Evolutionary conservation across 2,888 invertebrate genomes (phyloP).

Genomic region (Drosophila sordidula): DNA sequence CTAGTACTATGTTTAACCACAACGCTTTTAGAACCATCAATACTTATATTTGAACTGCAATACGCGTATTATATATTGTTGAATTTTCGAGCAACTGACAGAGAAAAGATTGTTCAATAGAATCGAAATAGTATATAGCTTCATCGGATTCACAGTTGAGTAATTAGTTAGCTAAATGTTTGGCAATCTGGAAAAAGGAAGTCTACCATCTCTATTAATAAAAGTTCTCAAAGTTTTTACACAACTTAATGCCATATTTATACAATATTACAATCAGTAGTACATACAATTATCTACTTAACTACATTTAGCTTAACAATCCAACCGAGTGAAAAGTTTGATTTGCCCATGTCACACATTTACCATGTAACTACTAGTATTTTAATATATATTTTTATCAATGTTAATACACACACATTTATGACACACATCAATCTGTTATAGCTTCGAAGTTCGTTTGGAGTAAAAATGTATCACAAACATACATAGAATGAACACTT

Average conservation of each 20-base stretch:
- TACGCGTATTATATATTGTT: constrained; percentile 1
- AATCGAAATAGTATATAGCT: constrained; percentile 4
- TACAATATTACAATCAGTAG: constrained; percentile 13
- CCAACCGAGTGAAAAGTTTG: constrained; percentile 27
- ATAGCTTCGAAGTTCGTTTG: constrained; percentile 6
- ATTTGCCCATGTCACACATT: constrained; percentile 14
- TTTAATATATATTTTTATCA: constrained; percentile 17
- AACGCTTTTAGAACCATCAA: constrained; percentile 55
- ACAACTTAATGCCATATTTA: constrained; percentile 20
- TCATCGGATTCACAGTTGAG: constrained; percentile 2
- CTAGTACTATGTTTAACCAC: constrained; percentile 60
- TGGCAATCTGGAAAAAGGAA: constrained; percentile 17
- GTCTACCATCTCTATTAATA: constrained; percentile 57
- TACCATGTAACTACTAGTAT: constrained; percentile 7
- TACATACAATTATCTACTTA: constrained; percentile 23
- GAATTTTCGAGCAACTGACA: constrained; percentile 18
- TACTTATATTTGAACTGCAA: constrained; percentile 25
- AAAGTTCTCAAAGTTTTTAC: constrained; percentile 19
- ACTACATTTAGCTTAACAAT: constrained; percentile 17
- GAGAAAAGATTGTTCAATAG: constrained; percentile 5
- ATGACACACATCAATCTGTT: constrained; percentile 16
- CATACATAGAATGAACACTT: constrained; percentile 70
- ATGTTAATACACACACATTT: constrained; percentile 10
- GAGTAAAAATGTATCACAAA: constrained; percentile 62
- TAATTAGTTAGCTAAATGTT: background rate